A percentile compares a stretch with the other conserved stretches of the same genome.
These are phyloP conservation scores for Psylliodes chrysocephalus DNA, from an alignment of 2,888 invertebrate species.

Conservation along the genomic window DNA sequence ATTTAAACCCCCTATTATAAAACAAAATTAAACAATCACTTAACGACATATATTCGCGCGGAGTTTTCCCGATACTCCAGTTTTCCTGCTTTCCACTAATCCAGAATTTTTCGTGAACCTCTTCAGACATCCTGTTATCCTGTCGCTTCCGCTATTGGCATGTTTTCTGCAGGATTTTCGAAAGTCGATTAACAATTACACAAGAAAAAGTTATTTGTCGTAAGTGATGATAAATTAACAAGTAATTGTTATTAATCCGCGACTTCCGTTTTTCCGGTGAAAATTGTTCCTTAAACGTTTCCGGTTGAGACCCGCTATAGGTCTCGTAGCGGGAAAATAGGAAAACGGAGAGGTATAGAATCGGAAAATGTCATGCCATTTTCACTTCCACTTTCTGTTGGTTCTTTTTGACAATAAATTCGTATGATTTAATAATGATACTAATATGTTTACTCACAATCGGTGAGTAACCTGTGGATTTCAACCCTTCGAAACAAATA, in stretches of 20 bases:
- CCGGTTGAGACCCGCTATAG: constrained; percentile 31
- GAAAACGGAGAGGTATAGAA: not conserved
- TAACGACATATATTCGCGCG: no score
- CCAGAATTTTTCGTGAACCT: constrained; percentile 1
- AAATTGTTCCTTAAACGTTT: constrained; percentile 30
- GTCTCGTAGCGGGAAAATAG: constrained; percentile 14
- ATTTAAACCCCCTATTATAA: no score
- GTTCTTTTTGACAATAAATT: no score
- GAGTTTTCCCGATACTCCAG: no score
- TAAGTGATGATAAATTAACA: constrained; percentile 26
- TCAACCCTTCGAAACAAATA: no score
- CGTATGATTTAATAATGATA: no score
- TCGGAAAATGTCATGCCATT: no score
- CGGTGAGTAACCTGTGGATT: no score
- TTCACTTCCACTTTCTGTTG: no score
- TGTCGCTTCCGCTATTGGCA: constrained; percentile 29
- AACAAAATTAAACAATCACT: no score
- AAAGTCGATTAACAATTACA: constrained; percentile 25
- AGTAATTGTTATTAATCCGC: constrained; percentile 17
- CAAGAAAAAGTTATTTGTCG: constrained; percentile 1
- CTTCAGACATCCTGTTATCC: constrained; percentile 9
- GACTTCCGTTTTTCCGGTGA: constrained; percentile 20
- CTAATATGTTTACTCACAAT: no score
- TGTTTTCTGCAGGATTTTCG: constrained; percentile 28
- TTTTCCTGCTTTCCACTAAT: no score